Evolutionary conservation across 2,888 invertebrate species (phyloP), one percentile per base, ranked within the genome.

Genomic region (Coenonympha arcania): DNA sequence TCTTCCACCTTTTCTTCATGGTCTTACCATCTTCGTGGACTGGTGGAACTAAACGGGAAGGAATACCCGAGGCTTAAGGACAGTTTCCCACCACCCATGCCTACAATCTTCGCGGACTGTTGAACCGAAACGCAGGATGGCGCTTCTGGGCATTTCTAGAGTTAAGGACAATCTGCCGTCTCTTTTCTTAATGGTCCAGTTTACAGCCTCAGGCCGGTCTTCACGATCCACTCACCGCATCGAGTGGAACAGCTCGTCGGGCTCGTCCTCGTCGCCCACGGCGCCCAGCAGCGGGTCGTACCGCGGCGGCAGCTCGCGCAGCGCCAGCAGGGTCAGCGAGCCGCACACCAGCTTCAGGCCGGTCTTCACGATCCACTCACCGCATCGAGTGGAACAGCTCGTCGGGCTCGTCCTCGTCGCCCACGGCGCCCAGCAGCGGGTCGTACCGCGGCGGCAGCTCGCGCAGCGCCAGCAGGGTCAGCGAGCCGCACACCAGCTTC

Each of bases 171-270:
- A n/a, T n/a, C n/a, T n/a, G n/a, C n/a, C n/a, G n/a, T n/a, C n/a
- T n/a, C n/a, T n/a, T n/a, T n/a, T n/a, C n/a, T n/a, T n/a, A n/a
- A n/a, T n/a, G n/a, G n/a, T n/a, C n/a, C n/a, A n/a, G n/a, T n/a
- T n/a, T n/a, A n/a, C n/a, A n/a, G n/a, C n/a, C n/a, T n/a, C 61
- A 98, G 87, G 0, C 99, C 99, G 0, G 94, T 93, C 73, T 95
- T 94, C 98, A n/a, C n/a, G n/a, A n/a, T n/a, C n/a, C 6, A 42
- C 60, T 54, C 9, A 72, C 73, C 64, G 63, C 2, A 70, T 52
- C 6, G 64, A 54, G 19, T 68, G 63, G 16, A 69, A 71, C 0
- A 61, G 51, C 28, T 67, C 62, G 3, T 68, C 69, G 1, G 57
- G 59, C 34, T 62, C 58, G 11, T 69, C 71, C 11, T 59, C 58